Percentiles rank a stretch among this genome's conserved stretches.
phyloP scores from a whole-genome alignment of 2,113 vertebrate genomes.

The Erpornis zantholeuca region DNA sequence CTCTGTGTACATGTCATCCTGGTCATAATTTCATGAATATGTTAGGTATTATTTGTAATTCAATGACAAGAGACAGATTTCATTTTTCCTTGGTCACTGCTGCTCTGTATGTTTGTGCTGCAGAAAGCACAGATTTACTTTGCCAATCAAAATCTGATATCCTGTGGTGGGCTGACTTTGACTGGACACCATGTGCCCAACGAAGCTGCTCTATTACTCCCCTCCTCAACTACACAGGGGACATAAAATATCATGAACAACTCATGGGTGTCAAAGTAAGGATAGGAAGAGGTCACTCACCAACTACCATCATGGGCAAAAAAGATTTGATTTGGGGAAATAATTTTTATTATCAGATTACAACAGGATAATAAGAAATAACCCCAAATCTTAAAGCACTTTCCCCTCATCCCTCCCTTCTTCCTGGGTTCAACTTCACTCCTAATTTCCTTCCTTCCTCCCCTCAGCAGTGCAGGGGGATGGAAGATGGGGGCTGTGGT shows the following conservation, averaged over 20 bases:
- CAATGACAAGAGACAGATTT: neutral
- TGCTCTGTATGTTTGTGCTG: neutral
- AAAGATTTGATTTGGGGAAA: neutral
- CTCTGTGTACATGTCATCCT: neutral
- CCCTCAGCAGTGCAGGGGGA: neutral
- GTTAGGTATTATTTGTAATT: slow-evolving; percentile 19
- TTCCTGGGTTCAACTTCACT: neutral
- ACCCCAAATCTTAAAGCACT: neutral
- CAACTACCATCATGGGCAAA: neutral
- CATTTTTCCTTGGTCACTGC: neutral
- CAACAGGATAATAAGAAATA: neutral
- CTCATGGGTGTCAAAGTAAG: neutral
- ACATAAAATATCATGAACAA: neutral
- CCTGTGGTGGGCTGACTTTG: neutral
- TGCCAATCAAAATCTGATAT: neutral
- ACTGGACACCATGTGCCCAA: neutral
- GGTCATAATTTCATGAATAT: neutral
- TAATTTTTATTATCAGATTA: neutral
- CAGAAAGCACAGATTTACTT: neutral
- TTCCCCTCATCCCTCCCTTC: neutral
- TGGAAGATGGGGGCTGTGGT: neutral
- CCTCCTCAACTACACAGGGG: neutral
- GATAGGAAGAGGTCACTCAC: neutral
- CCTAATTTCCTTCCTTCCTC: neutral
- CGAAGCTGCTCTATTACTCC: neutral